Evolutionary conservation across 2,113 vertebrate genomes (phyloP).

Genomic region (Eonycteris spelaea): DNA sequence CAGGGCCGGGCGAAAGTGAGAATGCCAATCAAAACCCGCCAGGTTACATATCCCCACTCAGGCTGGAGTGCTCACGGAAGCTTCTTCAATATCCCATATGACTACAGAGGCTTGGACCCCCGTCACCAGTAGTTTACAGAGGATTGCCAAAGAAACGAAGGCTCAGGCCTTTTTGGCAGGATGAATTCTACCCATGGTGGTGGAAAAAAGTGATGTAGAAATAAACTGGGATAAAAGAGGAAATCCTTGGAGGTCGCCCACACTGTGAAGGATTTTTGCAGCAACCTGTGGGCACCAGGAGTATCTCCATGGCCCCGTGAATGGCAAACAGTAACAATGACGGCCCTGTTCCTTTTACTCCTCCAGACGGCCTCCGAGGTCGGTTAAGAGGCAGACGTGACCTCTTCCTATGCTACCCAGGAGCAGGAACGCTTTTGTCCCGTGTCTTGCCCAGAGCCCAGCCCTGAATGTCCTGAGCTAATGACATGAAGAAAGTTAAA

Average conservation of each 20-base stretch:
- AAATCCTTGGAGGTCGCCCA: neutral
- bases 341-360: neutral
- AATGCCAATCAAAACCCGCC: neutral
- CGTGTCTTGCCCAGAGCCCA: neutral
- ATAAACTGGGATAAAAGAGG: neutral
- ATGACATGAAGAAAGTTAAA: neutral
- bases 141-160: conserved; percentile 11
- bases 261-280: neutral
- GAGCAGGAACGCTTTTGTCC: neutral
- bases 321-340: neutral
- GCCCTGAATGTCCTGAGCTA: neutral
- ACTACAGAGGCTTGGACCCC: neutral
- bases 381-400: accelerated
- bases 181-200: neutral
- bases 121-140: neutral
- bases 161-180: neutral
- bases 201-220: neutral
- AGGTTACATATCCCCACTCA: neutral
- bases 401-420: neutral
- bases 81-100: neutral
- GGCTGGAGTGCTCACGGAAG: neutral
- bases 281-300: neutral
- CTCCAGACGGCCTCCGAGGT: too few species aligned
- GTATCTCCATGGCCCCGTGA: neutral
- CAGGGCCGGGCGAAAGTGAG: neutral